A percentile compares a stretch with the other conserved stretches of the same genome.
These are phyloP conservation scores for Dermatemys mawii DNA, from an alignment of 2,113 vertebrate species.

Conservation along the genomic window DNA sequence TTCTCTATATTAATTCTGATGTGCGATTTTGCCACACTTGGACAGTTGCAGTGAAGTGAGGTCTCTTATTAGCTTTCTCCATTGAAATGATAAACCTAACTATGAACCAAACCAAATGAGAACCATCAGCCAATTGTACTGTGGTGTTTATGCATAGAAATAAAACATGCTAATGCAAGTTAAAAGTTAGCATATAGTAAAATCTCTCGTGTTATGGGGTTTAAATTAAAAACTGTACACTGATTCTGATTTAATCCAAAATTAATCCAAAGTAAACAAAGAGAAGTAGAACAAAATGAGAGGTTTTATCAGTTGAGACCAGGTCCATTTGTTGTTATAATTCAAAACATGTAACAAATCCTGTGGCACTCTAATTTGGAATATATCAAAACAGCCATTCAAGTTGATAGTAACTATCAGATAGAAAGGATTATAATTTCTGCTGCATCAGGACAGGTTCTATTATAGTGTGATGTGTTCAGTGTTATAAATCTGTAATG, in stretches of 20 bases:
- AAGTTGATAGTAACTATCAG: neutral
- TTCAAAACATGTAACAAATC: conserved; percentile 15
- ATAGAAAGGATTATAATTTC: conserved; percentile 11
- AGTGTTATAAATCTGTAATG: neutral
- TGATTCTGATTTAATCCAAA: neutral
- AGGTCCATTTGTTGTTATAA: neutral
- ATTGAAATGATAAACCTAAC: neutral
- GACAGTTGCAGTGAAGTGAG: neutral
- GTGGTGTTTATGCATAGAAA: neutral
- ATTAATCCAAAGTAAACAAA: neutral
- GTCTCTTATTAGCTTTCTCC: neutral
- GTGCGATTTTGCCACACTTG: neutral
- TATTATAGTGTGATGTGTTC: neutral
- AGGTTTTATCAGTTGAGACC: neutral
- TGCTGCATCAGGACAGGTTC: neutral
- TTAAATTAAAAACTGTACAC: neutral
- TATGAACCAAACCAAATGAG: neutral
- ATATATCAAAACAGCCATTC: neutral
- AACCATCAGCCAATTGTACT: neutral
- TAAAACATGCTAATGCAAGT: neutral
- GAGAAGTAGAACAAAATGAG: neutral
- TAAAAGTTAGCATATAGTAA: neutral
- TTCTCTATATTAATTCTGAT: neutral
- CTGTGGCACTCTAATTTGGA: neutral
- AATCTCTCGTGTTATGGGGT: neutral